These are phyloP conservation scores for Himantopus leucocephalus DNA, from an alignment of 2,113 vertebrate genomes.

Conservation along the genomic window DNA sequence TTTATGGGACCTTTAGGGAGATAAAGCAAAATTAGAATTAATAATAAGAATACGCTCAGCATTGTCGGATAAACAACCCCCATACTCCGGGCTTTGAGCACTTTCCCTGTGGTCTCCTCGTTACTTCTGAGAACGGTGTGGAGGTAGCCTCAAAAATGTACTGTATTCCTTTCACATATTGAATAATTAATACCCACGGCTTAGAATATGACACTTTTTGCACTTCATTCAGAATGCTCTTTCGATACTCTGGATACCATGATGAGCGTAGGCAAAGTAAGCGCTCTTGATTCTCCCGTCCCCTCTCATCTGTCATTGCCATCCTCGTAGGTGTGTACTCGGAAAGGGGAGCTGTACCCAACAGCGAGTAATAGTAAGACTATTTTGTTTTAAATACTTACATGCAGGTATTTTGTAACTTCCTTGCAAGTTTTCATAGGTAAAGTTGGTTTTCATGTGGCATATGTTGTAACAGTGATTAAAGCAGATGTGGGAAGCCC, in stretches of 20 bases:
- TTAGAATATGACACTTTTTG: constrained; percentile 30
- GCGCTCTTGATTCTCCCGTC: not conserved
- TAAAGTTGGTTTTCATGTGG: not conserved
- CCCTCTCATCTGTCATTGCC: constrained; percentile 12
- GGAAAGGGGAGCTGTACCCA: not conserved
- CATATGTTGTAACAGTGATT: not conserved
- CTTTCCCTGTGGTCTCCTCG: constrained; percentile 22
- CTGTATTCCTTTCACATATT: constrained; percentile 42
- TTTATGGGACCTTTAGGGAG: not conserved
- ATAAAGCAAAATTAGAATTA: not conserved
- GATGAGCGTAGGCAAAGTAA: not conserved
- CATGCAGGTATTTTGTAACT: not conserved
- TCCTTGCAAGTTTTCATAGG: not conserved
- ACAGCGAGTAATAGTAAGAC: not conserved
- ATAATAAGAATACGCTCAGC: not conserved
- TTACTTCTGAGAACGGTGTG: constrained; percentile 4
- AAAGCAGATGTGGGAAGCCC: not conserved
- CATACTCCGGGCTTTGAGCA: not conserved
- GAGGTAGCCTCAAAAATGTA: constrained; percentile 21
- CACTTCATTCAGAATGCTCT: constrained; percentile 11
- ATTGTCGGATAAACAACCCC: not conserved
- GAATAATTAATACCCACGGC: constrained; percentile 24
- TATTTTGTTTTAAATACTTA: not conserved
- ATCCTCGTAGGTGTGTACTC: not conserved
- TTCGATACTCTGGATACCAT: not conserved